A percentile compares a stretch with the other conserved stretches of the same genome.
These are phyloP conservation scores for Temnopleurus reevesii DNA, from an alignment of 53 echinoderm and acorn worm genomes.

Conservation along the genomic window DNA sequence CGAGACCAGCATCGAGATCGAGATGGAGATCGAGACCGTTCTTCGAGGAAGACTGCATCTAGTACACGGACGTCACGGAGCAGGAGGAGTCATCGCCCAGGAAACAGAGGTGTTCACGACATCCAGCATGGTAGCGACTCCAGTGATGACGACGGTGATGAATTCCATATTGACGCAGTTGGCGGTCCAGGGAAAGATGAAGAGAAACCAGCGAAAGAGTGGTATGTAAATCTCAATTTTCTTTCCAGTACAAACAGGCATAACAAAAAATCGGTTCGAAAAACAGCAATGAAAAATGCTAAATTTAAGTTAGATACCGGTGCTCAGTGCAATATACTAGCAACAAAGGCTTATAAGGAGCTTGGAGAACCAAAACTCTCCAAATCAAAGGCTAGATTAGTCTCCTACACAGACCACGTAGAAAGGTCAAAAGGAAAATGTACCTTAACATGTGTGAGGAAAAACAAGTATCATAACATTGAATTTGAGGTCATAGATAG, in stretches of 20 bases:
- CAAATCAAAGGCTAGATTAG: constrained; percentile 46
- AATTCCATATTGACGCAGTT: neutral
- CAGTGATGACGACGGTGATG: neutral
- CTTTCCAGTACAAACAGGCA: constrained; percentile 1
- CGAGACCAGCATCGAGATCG: no score
- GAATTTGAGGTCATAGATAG: constrained; percentile 60
- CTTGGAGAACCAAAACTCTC: neutral
- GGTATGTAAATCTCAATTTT: constrained; percentile 3
- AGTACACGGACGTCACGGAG: neutral
- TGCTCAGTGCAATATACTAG: constrained; percentile 64
- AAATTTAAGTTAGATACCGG: constrained; percentile 72
- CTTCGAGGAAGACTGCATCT: neutral
- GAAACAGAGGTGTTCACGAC: neutral
- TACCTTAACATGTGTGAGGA: constrained; percentile 20
- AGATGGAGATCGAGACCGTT: neutral
- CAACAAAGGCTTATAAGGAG: neutral
- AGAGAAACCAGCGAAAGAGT: neutral
- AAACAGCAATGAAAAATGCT: neutral
- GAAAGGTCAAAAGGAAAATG: constrained; percentile 48
- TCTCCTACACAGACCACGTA: constrained; percentile 50
- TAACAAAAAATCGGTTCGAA: neutral
- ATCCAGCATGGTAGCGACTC: neutral
- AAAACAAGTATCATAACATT: constrained; percentile 35
- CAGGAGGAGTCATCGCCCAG: neutral
- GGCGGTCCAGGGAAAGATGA: neutral